phyloP scores from a whole-genome alignment of 2,113 vertebrate genomes.

The Cyprinodon tularosa region DNA sequence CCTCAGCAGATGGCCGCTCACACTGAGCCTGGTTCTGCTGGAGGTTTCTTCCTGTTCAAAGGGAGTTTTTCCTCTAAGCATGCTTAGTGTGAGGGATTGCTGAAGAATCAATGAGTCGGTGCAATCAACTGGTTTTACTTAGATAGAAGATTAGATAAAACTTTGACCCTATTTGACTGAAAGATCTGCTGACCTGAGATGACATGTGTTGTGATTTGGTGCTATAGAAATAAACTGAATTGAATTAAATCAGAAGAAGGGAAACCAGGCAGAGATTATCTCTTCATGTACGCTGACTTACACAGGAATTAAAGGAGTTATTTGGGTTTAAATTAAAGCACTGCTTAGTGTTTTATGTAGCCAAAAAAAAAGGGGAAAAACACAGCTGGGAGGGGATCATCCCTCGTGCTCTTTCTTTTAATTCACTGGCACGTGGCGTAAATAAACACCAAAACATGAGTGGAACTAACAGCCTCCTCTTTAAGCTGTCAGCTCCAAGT shows the following conservation, averaged over 20 bases:
- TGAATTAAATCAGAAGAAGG: not conserved
- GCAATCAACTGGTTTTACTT: too few relatives aligned
- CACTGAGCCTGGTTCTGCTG: too few relatives aligned
- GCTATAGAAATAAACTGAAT: too few relatives aligned
- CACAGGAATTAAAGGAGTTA: not conserved
- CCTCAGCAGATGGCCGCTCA: too few relatives aligned
- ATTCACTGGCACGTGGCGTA: conserved; percentile 16
- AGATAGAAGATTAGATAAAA: too few relatives aligned
- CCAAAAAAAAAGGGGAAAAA: not conserved
- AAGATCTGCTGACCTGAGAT: too few relatives aligned
- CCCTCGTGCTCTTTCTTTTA: not conserved
- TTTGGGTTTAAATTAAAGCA: not conserved
- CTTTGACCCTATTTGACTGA: too few relatives aligned
- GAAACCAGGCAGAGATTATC: not conserved
- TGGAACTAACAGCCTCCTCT: conserved; percentile 16
- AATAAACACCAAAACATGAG: conserved; percentile 35
- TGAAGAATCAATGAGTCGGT: too few relatives aligned
- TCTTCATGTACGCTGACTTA: not conserved
- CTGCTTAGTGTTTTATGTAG: not conserved
- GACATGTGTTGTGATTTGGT: too few relatives aligned
- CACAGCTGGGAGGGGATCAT: conserved; percentile 19
- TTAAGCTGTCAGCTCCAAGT: conserved; percentile 6
- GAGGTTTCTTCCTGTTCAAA: too few relatives aligned
- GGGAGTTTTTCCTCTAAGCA: too few relatives aligned
- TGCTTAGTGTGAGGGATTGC: too few relatives aligned